Evolutionary conservation across 2,113 vertebrate species (phyloP).

Genomic region (Cinclus mexicanus): DNA sequence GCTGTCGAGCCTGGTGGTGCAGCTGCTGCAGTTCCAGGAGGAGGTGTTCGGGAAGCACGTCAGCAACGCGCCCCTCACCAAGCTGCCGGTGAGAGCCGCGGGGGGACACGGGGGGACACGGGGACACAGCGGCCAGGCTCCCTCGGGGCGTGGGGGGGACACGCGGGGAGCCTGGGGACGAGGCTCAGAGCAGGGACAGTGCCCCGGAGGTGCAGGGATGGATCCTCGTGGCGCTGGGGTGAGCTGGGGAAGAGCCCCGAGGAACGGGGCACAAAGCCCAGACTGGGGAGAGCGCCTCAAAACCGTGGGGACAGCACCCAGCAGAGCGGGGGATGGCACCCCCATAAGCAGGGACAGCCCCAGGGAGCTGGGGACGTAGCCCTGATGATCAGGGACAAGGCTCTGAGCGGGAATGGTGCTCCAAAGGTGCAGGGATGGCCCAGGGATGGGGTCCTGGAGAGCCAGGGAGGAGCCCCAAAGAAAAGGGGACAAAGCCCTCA

Average conservation of each 20-base stretch:
- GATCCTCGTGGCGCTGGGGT: background rate
- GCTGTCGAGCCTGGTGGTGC: constrained; percentile 94
- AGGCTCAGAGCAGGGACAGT: rapidly evolving
- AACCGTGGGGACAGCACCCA: background rate
- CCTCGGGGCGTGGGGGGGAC: background rate
- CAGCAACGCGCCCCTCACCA: constrained; percentile 96
- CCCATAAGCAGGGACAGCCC: background rate
- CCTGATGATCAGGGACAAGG: rapidly evolving
- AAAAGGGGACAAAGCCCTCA: background rate
- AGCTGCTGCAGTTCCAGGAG: constrained; percentile 96
- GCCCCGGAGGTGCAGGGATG: rapidly evolving
- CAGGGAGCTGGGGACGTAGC: background rate
- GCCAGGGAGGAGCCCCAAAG: background rate
- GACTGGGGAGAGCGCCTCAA: rapidly evolving
- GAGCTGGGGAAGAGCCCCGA: background rate
- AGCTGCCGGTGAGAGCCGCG: constrained; percentile 81
- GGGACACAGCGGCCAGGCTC: background rate
- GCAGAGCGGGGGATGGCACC: background rate
- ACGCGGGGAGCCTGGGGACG: background rate
- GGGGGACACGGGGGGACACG: background rate
- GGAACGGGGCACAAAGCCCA: background rate
- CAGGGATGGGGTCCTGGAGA: background rate
- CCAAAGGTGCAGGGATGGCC: background rate
- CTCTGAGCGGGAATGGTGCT: background rate
- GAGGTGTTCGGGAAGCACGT: constrained; percentile 96